These are phyloP conservation scores for Agrotis clavis DNA, from an alignment of 2,888 invertebrate genomes.

Conservation along the genomic window DNA sequence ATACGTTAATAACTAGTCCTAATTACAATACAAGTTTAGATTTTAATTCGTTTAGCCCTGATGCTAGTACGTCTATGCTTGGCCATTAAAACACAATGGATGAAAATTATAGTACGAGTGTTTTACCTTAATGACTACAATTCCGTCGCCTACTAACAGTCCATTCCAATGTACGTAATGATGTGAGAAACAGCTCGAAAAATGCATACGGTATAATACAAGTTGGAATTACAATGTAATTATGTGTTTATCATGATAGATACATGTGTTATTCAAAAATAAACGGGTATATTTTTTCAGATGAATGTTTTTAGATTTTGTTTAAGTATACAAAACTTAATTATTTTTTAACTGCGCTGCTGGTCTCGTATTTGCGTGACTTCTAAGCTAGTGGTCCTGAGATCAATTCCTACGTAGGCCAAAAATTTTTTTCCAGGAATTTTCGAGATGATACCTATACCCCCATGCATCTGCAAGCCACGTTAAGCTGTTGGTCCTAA, in stretches of 20 bases:
- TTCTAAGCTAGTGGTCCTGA: too few species aligned
- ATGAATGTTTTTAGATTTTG: too few species aligned
- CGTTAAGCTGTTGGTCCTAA: too few species aligned
- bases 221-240: conserved; percentile 35
- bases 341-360: too few species aligned
- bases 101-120: conserved; percentile 55
- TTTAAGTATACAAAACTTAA: too few species aligned
- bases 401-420: too few species aligned
- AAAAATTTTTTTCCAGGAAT: too few species aligned
- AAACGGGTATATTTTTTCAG: not conserved
- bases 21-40: conserved; percentile 12
- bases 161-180: conserved; percentile 44
- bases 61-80: conserved; percentile 17
- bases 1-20: not conserved
- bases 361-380: too few species aligned
- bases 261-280: conserved; percentile 1
- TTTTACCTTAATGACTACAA: conserved; percentile 53
- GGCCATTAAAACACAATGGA: conserved; percentile 56
- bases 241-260: conserved; percentile 36
- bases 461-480: too few species aligned
- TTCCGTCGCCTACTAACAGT: conserved; percentile 35
- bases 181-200: conserved; percentile 59
- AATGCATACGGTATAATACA: conserved; percentile 34
- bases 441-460: too few species aligned
- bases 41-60: conserved; percentile 49